These are phyloP conservation scores for Sycophila texana DNA, from an alignment of 2,888 invertebrate species.

Conservation along the genomic window DNA sequence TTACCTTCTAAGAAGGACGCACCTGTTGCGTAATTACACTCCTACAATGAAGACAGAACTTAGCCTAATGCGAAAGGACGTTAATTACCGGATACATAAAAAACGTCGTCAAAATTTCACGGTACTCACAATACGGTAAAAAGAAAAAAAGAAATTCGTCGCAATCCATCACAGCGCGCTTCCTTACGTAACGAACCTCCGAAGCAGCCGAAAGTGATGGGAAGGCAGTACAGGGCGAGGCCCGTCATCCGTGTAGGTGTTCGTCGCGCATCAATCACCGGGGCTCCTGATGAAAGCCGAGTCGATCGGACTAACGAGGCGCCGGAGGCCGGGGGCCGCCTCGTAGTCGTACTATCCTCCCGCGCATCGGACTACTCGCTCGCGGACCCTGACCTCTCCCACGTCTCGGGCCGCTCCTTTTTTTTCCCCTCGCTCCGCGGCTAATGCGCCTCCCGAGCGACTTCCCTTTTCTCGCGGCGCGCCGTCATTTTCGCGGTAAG, in stretches of 20 bases:
- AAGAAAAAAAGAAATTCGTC: too few species aligned
- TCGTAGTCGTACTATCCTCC: slow-evolving; percentile 45
- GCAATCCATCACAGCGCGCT: too few species aligned
- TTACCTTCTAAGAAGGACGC: too few species aligned
- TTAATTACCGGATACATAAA: too few species aligned
- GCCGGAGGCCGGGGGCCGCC: slow-evolving; percentile 9
- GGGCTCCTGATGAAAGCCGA: slow-evolving; percentile 58
- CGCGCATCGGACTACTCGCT: slow-evolving; percentile 52
- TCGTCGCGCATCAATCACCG: slow-evolving; percentile 59
- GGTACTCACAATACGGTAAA: too few species aligned
- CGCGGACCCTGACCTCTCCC: slow-evolving; percentile 65
- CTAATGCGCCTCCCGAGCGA: slow-evolving; percentile 34
- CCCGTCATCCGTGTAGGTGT: background rate
- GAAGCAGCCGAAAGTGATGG: too few species aligned
- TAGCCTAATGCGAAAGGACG: too few species aligned
- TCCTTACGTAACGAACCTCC: too few species aligned
- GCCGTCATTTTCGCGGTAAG: slow-evolving; percentile 17
- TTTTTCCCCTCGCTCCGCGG: slow-evolving; percentile 30
- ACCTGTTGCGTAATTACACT: too few species aligned
- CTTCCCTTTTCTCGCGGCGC: background rate
- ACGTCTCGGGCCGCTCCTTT: slow-evolving; percentile 57
- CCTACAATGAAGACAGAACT: too few species aligned
- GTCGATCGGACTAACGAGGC: slow-evolving; percentile 50
- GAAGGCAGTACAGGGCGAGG: background rate
- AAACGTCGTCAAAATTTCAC: too few species aligned